Conservation (phyloP, 2,113 vertebrate species). For the Calypte anna region DNA sequence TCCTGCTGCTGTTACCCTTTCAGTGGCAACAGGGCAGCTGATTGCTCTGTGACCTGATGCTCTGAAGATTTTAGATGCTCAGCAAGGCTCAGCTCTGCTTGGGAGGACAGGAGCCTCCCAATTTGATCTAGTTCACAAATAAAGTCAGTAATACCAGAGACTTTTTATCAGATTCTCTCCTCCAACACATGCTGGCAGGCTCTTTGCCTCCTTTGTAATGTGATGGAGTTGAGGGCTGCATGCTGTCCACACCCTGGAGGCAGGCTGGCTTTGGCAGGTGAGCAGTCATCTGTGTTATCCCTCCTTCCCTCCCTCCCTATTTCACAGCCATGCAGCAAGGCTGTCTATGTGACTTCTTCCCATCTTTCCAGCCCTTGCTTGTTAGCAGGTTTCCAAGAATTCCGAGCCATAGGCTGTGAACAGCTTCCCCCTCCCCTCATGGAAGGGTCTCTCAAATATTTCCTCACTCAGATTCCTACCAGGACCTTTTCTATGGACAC, state of each 20-base stretch:
- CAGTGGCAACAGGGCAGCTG: not conserved
- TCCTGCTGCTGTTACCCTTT: not conserved
- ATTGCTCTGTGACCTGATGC: not conserved
- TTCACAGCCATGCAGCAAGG: not conserved
- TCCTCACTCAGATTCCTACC: not conserved
- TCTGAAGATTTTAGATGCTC: not conserved
- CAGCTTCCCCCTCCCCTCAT: not conserved
- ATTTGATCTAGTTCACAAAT: not conserved
- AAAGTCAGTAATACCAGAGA: not conserved
- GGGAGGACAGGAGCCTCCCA: not conserved
- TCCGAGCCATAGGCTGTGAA: not conserved
- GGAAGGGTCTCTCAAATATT: not conserved
- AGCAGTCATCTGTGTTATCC: not conserved
- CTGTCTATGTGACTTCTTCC: not conserved
- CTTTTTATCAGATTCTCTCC: not conserved
- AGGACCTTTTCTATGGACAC: not conserved
- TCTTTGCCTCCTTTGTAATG: not conserved
- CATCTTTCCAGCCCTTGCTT: not conserved
- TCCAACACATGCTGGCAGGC: not conserved
- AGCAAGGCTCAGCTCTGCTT: not conserved
- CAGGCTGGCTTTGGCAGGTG: not conserved
- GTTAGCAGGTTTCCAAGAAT: not conserved
- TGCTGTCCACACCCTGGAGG: not conserved
- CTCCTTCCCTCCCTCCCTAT: not conserved
- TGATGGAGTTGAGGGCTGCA: not conserved